Evolutionary conservation across 2,797 vertebrate genomes (phyloP), one percentile per base, ranked within the genome.

Genomic region (Orientallactaga sibirica): DNA sequence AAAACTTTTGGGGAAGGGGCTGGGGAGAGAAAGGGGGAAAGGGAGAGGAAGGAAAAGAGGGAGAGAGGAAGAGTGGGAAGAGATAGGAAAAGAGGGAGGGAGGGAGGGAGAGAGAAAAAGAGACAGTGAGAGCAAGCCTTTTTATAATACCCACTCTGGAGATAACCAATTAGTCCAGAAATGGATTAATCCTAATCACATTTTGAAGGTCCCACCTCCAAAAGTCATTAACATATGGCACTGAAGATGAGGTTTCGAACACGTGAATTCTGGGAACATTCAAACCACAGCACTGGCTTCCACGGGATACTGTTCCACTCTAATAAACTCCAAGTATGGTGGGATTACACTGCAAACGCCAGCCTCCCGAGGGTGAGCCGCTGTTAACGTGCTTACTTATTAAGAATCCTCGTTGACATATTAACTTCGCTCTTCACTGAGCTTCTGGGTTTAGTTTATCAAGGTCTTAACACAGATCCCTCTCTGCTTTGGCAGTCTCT

Each of bases 361-460:
- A 73, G 22, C 52, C 64, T 68, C 25, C 74, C 11, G 16, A 1
- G 10, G 75, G 1, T 33, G 75, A 48, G 77, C 68, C 4, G 33
- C 71, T 77, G 78, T 93, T 92, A 70, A 92, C 73, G 66, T 29
- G 82, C 73, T 94, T 92, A 92, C 20, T 25, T 75, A 90, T 94
- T 94, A 61, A 68, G 52, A 67, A 15, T 52, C 11, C 3, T 19
- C 67, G 94, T 22, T 95, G 87, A 92, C 24, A 80, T 33, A 90
- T 91, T 88, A 94, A 93, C 78, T 1, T 29, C 19, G 8, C 79
- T 71, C 0, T 27, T 1, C 7, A 20, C 29, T 8, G 19, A 37
- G 19, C 1, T 0, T 58, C 67, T 18, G 70, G 79, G 41, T 70
- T 71, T 58, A 9, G 33, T 73, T 71, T 58, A 9, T 0, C 33